Evolutionary conservation across 2,888 invertebrate genomes (phyloP), one percentile per base, ranked within the genome.

Genomic region (Nycteola revayana): DNA sequence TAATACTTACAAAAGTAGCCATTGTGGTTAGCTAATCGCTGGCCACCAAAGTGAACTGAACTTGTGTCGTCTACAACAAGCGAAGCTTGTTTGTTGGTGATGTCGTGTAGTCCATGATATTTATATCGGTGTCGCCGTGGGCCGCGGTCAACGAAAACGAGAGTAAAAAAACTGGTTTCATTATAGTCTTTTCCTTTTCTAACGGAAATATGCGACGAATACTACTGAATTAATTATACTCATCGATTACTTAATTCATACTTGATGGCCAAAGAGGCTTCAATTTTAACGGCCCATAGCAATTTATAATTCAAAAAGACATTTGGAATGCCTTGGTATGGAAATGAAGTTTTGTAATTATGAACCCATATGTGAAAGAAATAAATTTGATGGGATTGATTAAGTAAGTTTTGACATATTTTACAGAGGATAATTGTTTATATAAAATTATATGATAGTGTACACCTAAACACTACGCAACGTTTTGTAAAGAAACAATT

Each of bases 1-100:
- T 3, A 32, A 64, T 72, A 86, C 87, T 87, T 66, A 88, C 88
- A 75, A 77, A 75, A 60, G 84, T 68, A 83, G 87, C 87, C 88
- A 88, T 88, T 46, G 63, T 66, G 67, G 69, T 72, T 84, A 86
- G 87, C 88, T 88, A 88, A 84, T 73, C 86, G 88, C 88, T 81
- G 84, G 85, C 85, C 66, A 80, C 85, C 59, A 53, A 47, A 59
- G 43, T 59, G 49, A 69, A 59, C 43, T 60, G 49, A 68, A 67
- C 67, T 66, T 75, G 83, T 84, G 66, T 75, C 52, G 69, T 67
- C 78, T 62, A 66, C 74, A 64, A 83, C 81, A 76, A 80, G 74
- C 74, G 57, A 52, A 49, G 75, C 76, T 79, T 76, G 86, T 82
- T 77, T 86, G 84, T 81, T 21, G 76, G 60, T 49, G 63, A 56